Base-by-base conservation (phyloP, 1,140 invertebrate species). In the Achroia grisella region DNA sequence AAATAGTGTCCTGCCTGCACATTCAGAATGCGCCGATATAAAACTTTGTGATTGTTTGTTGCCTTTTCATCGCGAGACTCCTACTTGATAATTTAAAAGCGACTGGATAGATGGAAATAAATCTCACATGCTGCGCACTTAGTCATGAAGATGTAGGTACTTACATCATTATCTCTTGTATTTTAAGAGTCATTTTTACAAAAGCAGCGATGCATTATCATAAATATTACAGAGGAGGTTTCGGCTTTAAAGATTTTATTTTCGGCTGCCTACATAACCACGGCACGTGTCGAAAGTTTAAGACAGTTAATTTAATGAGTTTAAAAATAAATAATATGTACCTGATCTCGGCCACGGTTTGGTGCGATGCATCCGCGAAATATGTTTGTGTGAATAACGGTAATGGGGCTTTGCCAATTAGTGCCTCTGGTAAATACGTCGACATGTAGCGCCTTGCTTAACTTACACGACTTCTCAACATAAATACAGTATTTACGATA, bases 301-400 rank as follows among this genome's bases (percentile, higher is more conserved):
- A 56, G 47, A 47, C 43, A 49, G 44, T 52, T 44, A 50, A 37
- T 23, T 45, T 46, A 53, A 50, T 49, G 42, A 39, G 28, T 52
- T 45, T 48, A 54, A 51, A 54, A 52, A 58, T 45, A 54, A 54
- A 47, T 48, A 46, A 39, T 49, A 36, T 29, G 39, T 12, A 33
- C 29, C 9, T 33, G 40, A 56, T 42, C 37, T 51, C 53, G 53
- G 57, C 44, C 57, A 56, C 40, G 39, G 23, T 39, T 23, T 6
- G 17, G 28, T 28, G 41, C 39, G 43, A 36, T 42, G 47, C 44
- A 44, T 44, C 47, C n/a, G 44, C 33, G 50, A 44, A 39, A 39
- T 15, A 29, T 27, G 11, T 6, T 23, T 39, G 14, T 30, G 11
- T 10, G 32, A 10, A 17, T 57, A 57, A 57, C 55, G 50, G 48